phyloP scores from a whole-genome alignment of 2,797 vertebrate species.

The Lagorchestes hirsutus region DNA sequence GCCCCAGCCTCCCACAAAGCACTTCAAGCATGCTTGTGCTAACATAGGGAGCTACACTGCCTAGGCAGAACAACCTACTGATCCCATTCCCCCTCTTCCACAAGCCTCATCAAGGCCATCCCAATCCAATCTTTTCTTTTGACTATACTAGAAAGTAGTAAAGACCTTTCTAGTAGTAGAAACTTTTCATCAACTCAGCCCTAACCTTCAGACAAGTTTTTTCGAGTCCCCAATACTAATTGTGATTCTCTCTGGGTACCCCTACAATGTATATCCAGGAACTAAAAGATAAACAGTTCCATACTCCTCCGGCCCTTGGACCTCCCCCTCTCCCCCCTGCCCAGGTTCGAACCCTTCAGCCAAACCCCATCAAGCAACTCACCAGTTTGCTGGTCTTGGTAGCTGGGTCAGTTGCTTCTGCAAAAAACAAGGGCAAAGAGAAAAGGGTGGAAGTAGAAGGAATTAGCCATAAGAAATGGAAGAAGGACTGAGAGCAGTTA shows the following conservation, averaged over 20 bases:
- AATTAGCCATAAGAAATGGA: neutral
- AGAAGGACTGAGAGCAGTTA: neutral
- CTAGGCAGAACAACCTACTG: neutral
- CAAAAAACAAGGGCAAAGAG: constrained; percentile 69
- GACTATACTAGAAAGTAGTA: neutral
- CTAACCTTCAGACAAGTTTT: neutral
- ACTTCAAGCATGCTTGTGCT: neutral
- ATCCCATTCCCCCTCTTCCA: neutral
- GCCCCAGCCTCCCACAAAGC: neutral
- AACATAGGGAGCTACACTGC: neutral
- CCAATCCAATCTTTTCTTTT: neutral
- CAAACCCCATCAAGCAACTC: constrained; percentile 83
- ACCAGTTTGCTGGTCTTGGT: constrained; percentile 94
- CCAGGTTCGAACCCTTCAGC: neutral
- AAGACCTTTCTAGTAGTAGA: neutral
- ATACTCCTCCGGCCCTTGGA: neutral
- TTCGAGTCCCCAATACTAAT: neutral
- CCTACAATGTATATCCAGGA: neutral
- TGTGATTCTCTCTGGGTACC: neutral
- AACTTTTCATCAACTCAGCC: neutral
- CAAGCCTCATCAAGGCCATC: neutral
- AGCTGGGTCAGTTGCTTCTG: constrained; percentile 91
- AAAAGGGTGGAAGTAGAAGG: neutral
- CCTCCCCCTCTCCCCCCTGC: neutral
- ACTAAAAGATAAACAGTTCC: neutral